These are phyloP conservation scores for Meiosimyza platycephala DNA, from an alignment of 2,888 invertebrate genomes.

Conservation along the genomic window DNA sequence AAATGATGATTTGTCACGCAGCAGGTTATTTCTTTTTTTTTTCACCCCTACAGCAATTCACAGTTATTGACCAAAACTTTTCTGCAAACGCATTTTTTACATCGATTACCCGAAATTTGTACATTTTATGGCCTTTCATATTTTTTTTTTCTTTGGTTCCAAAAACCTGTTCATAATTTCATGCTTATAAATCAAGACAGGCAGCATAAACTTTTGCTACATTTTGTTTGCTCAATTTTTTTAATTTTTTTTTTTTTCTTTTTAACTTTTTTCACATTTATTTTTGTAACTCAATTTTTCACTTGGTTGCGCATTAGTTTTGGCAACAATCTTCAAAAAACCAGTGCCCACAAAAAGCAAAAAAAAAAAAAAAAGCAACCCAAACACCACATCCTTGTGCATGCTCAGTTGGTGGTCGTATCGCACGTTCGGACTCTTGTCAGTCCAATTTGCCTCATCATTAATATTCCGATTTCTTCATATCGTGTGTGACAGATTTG, in stretches of 20 bases:
- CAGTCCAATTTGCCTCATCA: conserved; percentile 20
- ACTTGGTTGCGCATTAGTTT: conserved; percentile 16
- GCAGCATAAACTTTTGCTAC: not conserved
- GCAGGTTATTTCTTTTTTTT: not conserved
- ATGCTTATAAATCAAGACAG: not conserved
- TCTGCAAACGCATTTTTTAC: not conserved
- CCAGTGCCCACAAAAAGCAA: too few relatives aligned
- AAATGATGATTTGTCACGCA: conserved; percentile 2
- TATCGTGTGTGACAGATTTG: conserved; percentile 20
- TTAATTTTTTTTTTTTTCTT: not conserved
- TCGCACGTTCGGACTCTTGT: not conserved
- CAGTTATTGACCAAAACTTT: conserved; percentile 11
- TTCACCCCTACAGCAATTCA: not conserved
- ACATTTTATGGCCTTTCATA: not conserved
- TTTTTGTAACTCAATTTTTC: conserved; percentile 22
- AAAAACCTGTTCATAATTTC: not conserved
- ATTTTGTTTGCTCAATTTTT: not conserved
- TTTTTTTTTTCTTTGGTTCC: conserved; percentile 1
- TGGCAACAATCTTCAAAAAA: not conserved
- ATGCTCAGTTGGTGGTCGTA: not conserved
- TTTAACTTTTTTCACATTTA: not conserved
- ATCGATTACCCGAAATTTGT: not conserved
- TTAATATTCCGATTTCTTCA: conserved; percentile 22
- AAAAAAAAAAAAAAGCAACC: not conserved
- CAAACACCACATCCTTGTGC: not conserved